A percentile compares a stretch with the other conserved stretches of the same genome.
Conservation (phyloP, 2,888 invertebrate genomes). For the Nymphalis c-album region DNA sequence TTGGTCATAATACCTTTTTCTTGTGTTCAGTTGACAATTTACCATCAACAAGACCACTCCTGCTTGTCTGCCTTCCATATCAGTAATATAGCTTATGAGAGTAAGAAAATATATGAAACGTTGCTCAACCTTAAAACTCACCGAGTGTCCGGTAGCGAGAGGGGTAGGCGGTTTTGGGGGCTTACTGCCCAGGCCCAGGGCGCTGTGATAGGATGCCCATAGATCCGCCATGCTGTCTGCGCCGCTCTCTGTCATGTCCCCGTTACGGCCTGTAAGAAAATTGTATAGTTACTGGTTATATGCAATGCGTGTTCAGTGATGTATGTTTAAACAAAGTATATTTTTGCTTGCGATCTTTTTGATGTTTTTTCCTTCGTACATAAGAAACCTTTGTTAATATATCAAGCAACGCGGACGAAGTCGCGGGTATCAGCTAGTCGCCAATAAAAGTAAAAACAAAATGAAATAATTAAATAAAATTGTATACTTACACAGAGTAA, state of each 20-base stretch:
- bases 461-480: no score
- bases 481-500: no score
- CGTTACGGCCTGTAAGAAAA: slow-evolving; percentile 79
- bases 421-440: no score
- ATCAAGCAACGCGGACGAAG: no score
- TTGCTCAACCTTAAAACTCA: slow-evolving; percentile 83
- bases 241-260: slow-evolving; percentile 82
- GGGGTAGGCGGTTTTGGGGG: slow-evolving; percentile 74
- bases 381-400: no score
- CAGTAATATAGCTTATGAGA: slow-evolving; percentile 3
- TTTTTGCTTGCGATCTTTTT: no score
- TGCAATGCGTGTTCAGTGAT: no score
- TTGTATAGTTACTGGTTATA: not conserved
- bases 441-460: no score
- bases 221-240: slow-evolving; percentile 89
- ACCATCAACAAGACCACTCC: not conserved
- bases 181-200: slow-evolving; percentile 85
- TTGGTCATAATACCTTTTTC: no score
- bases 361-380: no score
- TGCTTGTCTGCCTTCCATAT: slow-evolving; percentile 6
- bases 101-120: slow-evolving; percentile 58
- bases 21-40: not conserved
- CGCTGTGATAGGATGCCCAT: slow-evolving; percentile 93
- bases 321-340: no score
- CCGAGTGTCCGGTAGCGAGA: slow-evolving; percentile 85